Conservation (phyloP, 1,140 invertebrate genomes). For the Aphelinus atriplicis region DNA sequence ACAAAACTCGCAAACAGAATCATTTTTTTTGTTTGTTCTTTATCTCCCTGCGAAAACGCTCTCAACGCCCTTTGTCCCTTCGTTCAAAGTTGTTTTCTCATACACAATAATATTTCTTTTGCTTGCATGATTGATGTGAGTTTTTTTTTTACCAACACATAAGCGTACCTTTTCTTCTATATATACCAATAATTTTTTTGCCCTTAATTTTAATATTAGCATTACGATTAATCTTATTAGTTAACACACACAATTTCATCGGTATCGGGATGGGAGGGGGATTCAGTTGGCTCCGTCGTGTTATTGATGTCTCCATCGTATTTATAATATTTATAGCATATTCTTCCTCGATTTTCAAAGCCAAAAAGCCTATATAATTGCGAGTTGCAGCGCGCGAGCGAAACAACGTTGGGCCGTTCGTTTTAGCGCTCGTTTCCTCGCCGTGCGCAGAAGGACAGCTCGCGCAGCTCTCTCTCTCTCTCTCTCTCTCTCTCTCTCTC, state of each 20-base stretch:
- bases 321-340: constrained; percentile 40
- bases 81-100: too few species aligned
- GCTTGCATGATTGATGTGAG: background rate
- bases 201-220: constrained; percentile 57
- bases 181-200: constrained; percentile 57
- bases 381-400: too few species aligned
- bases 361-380: background rate
- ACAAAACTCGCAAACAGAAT: constrained; percentile 1
- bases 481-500: background rate
- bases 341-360: constrained; percentile 15
- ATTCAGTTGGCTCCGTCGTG: constrained; percentile 58
- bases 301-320: constrained; percentile 44
- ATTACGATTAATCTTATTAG: constrained; percentile 60
- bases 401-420: too few species aligned
- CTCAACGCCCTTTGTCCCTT: background rate
- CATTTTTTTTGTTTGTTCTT: background rate
- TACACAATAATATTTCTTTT: too few species aligned
- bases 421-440: too few species aligned
- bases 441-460: background rate
- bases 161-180: constrained; percentile 47
- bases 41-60: background rate
- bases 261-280: constrained; percentile 59
- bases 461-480: background rate
- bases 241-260: constrained; percentile 63
- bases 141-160: constrained; percentile 19